Evolutionary conservation across 2,888 invertebrate genomes (phyloP), one percentile per base, ranked within the genome.

Genomic region (Rotaria sp.): DNA sequence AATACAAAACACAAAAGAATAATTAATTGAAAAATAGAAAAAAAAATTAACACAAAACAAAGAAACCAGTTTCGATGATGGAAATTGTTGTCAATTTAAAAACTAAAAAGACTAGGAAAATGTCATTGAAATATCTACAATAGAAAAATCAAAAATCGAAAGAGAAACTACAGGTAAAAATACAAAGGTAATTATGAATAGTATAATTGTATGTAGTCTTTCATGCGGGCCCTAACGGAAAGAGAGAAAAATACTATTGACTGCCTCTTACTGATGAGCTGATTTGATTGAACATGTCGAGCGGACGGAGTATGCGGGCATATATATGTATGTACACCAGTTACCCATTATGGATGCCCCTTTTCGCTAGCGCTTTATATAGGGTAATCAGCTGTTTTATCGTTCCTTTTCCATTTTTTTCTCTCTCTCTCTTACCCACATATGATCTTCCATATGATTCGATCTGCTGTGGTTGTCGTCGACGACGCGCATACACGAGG

Each of bases 381-480:
- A 38, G 67, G 67, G 67, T 67, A 67, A 67, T 67, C 67, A 67
- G 67, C 67, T 67, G 67, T 67, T 67, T 67, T 67, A 38, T 67
- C 67, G 67, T 67, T 67, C 67, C 21, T 67, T 35, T 67, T 67
- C 30, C 35, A 35, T 67, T 18, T 67, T 67, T 67, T 67, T 67
- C 67, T 67, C 35, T 67, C 35, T 38, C 67, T 67, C 35, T 35
- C 35, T 15, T 21, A 67, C 35, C 67, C 35, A 38, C 67, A 67
- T 67, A 67, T 67, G 67, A 67, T 67, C 67, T 67, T 67, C 67
- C 67, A 67, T 67, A 67, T 67, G 67, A 67, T 67, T 67, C 35
- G 67, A 67, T 67, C 35, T 38, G 35, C 67, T 67, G 67, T 67
- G 67, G 67, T 38, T 67, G 67, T 38, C 67, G 67, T 67, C 67